These are phyloP conservation scores for Lerista edwardsae DNA, from an alignment of 2,797 vertebrate species.

Conservation along the genomic window DNA sequence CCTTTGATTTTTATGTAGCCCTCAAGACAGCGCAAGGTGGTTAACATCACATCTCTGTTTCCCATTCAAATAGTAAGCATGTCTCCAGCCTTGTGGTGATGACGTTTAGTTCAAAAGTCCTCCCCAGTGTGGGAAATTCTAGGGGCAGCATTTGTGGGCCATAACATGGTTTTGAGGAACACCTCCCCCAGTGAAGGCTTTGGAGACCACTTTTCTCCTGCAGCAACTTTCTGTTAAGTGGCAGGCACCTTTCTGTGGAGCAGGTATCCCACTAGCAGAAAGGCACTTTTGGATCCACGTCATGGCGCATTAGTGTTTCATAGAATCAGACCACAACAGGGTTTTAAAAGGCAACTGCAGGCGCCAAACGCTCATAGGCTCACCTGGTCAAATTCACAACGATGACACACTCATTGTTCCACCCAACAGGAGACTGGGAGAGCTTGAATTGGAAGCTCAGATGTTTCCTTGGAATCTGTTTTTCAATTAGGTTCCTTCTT, in stretches of 20 bases:
- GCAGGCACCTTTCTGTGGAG: too few species aligned
- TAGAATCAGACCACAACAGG: too few species aligned
- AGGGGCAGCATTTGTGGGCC: too few species aligned
- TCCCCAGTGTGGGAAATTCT: too few species aligned
- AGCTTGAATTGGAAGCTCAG: conserved; percentile 8
- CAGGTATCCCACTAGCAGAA: too few species aligned
- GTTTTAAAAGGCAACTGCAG: background rate
- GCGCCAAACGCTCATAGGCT: background rate
- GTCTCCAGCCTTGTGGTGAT: background rate
- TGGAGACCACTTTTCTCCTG: too few species aligned
- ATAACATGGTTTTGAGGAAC: too few species aligned
- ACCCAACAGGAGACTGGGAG: fast-evolving
- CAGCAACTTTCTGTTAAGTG: too few species aligned
- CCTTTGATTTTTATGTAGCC: background rate
- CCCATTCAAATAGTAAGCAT: background rate
- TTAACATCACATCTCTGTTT: background rate
- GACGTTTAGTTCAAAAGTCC: background rate
- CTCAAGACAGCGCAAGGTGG: background rate
- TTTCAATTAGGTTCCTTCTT: conserved; percentile 28
- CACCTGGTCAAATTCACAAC: background rate
- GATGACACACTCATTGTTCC: background rate
- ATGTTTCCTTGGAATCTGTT: conserved; percentile 56
- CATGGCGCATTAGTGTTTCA: too few species aligned
- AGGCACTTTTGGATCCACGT: background rate
- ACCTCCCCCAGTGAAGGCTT: background rate